These are phyloP conservation scores for Leuctra nigra DNA, from an alignment of 2,888 invertebrate species.

Conservation along the genomic window DNA sequence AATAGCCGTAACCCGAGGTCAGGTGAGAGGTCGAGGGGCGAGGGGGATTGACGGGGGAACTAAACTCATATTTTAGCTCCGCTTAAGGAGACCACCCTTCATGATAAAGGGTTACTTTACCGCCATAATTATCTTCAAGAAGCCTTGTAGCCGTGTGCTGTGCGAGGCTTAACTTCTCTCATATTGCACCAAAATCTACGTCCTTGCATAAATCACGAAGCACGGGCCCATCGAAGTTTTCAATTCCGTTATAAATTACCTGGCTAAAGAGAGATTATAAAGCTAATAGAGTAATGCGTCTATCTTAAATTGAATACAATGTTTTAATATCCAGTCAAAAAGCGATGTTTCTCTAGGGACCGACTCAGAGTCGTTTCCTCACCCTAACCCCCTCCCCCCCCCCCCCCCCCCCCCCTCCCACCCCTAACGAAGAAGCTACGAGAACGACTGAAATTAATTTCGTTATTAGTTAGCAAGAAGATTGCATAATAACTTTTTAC, in stretches of 20 bases:
- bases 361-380: not conserved
- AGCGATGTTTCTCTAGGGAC: too few relatives aligned
- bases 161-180: slow-evolving; percentile 4
- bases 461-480: slow-evolving; percentile 15
- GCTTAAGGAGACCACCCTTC: not conserved
- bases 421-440: not conserved
- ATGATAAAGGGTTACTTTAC: slow-evolving; percentile 11
- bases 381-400: not conserved
- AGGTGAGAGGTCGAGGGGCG: not conserved
- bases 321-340: too few relatives aligned
- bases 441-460: slow-evolving; percentile 16
- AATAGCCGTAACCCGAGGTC: not conserved
- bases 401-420: not conserved
- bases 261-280: too few relatives aligned
- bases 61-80: not conserved
- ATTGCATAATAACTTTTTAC: slow-evolving; percentile 16
- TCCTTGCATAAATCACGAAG: too few relatives aligned
- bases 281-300: too few relatives aligned
- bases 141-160: not conserved
- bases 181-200: slow-evolving; percentile 2
- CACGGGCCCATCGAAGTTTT: too few relatives aligned
- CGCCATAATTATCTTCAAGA: slow-evolving; percentile 12
- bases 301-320: too few relatives aligned
- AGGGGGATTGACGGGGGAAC: not conserved
- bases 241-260: too few relatives aligned